These are phyloP conservation scores for Intellagama lesueurii DNA, from an alignment of 2,797 vertebrate genomes.

Conservation along the genomic window DNA sequence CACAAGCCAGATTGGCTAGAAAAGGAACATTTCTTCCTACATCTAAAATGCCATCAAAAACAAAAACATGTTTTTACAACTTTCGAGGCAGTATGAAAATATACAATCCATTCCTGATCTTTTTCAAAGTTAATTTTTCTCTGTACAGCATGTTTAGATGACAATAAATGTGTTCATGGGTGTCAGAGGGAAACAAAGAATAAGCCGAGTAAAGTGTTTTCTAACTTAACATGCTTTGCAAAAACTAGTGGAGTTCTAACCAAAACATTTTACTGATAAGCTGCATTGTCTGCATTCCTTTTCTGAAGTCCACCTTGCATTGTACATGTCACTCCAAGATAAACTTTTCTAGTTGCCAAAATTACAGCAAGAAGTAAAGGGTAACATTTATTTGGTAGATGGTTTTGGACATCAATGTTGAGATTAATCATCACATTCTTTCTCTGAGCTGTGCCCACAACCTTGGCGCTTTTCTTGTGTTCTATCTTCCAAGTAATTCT, in stretches of 20 bases:
- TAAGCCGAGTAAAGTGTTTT: constrained; percentile 32
- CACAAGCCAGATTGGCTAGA: not conserved
- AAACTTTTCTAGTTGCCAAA: constrained; percentile 62
- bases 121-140: constrained; percentile 10
- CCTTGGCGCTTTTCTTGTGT: constrained; percentile 43
- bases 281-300: constrained; percentile 71
- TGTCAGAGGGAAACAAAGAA: constrained; percentile 20
- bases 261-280: constrained; percentile 67
- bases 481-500: constrained; percentile 41
- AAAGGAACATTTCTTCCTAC: not conserved
- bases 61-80: not conserved
- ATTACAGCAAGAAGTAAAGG: constrained; percentile 68
- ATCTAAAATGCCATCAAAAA: not conserved
- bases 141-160: constrained; percentile 46
- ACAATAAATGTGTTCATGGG: not conserved
- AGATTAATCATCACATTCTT: constrained; percentile 54
- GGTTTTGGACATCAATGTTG: constrained; percentile 10
- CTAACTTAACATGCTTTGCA: constrained; percentile 50
- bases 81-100: constrained; percentile 15
- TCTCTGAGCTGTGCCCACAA: constrained; percentile 38
- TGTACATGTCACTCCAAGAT: constrained; percentile 62
- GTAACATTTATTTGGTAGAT: constrained; percentile 42
- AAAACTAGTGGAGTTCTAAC: constrained; percentile 52
- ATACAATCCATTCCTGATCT: constrained; percentile 22
- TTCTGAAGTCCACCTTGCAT: constrained; percentile 61